Evolutionary conservation across 1,140 invertebrate species (phyloP).

Genomic region (Nixonia krombeini): DNA sequence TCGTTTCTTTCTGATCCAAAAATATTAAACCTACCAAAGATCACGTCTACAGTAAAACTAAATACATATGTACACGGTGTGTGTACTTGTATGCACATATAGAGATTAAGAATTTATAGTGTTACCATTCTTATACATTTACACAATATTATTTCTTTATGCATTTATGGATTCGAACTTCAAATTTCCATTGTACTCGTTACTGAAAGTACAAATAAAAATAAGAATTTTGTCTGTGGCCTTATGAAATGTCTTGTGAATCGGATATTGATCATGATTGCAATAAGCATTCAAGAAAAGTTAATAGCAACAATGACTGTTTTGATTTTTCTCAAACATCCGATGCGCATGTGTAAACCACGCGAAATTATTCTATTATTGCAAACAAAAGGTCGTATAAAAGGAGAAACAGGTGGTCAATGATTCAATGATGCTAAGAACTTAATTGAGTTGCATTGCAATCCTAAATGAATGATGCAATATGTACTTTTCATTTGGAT

Average conservation of each 20-base stretch:
- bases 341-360: too few relatives aligned
- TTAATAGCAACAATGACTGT: too few relatives aligned
- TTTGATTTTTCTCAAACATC: too few relatives aligned
- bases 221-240: background rate
- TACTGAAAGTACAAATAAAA: slow-evolving; percentile 10
- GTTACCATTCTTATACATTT: slow-evolving; percentile 28
- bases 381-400: too few relatives aligned
- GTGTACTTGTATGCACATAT: slow-evolving; percentile 10
- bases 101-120: slow-evolving; percentile 27
- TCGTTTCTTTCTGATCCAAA: slow-evolving; percentile 18
- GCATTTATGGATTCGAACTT: slow-evolving; percentile 48
- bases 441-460: slow-evolving; percentile 16
- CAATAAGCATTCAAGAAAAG: slow-evolving; percentile 9
- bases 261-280: background rate
- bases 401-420: too few relatives aligned
- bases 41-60: slow-evolving; percentile 28
- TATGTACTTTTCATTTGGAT: slow-evolving; percentile 23
- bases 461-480: slow-evolving; percentile 16
- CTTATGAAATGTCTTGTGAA: background rate
- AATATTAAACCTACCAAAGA: slow-evolving; percentile 24
- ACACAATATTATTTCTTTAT: slow-evolving; percentile 29
- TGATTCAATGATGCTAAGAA: too few relatives aligned
- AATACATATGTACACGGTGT: slow-evolving; percentile 19
- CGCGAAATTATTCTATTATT: too few relatives aligned
- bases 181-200: slow-evolving; percentile 37